These are phyloP conservation scores for Gymnorhina tibicen DNA, from an alignment of 2,113 vertebrate species.

Conservation along the genomic window DNA sequence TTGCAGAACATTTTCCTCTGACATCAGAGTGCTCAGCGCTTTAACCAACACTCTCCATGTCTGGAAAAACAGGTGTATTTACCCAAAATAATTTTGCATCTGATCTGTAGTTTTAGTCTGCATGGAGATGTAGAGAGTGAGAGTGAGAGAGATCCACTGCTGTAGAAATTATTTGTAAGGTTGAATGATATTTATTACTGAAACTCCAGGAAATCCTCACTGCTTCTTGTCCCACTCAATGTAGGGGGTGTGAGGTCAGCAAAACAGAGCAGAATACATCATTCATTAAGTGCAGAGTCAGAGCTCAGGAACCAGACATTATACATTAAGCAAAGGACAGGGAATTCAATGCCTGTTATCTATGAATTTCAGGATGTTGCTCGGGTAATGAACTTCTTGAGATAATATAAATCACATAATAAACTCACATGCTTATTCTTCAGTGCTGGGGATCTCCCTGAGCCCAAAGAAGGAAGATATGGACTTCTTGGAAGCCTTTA, in stretches of 20 bases:
- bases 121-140: background rate
- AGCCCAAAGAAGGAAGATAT: background rate
- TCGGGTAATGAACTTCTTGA: background rate
- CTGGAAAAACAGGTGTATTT: conserved; percentile 22
- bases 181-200: background rate
- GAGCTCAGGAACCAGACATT: background rate
- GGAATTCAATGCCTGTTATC: background rate
- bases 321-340: background rate
- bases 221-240: background rate
- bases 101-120: background rate
- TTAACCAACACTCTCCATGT: background rate
- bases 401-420: background rate
- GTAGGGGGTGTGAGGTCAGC: background rate
- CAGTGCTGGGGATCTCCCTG: background rate
- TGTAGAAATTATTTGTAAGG: background rate
- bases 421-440: background rate
- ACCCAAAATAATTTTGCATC: background rate
- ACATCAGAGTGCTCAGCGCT: conserved; percentile 3
- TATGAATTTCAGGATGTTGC: background rate
- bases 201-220: background rate
- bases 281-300: background rate
- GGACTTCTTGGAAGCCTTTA: background rate
- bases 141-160: background rate
- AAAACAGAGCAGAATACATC: background rate
- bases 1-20: conserved; percentile 28